Evolutionary conservation across 1,140 invertebrate species (phyloP), one percentile per base, ranked within the genome.

Genomic region (Pentalonia nigronervosa): DNA sequence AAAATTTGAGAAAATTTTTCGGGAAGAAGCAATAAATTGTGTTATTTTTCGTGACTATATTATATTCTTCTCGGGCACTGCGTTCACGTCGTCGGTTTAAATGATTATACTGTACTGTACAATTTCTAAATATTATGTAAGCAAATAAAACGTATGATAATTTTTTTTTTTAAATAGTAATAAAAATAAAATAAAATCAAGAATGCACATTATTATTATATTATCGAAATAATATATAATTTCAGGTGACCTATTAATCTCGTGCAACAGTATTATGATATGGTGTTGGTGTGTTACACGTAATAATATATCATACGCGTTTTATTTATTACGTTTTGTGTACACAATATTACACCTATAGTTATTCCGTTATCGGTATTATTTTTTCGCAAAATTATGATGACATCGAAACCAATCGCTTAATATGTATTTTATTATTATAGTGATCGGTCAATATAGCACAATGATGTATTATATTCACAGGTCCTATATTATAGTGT

Each of bases 181-280:
- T 84, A 25, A 84, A 25, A 41, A 41, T 83, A 47, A 30, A 47
- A 88, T 60, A 50, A 88, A 48, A 9, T 50, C 4, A 8, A 88
- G 45, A 48, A 88, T 30, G 47, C 47, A 48, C 30, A 88, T 50
- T 34, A 30, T 67, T 67, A 67, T 67, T 30, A 30, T 50, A 89
- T 89, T 53, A 89, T 89, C 48, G 48, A 48, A 56, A 89, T 67
- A 67, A 67, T 89, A 89, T 20, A 53, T 89, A 36, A 53, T 89
- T 89, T 53, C 48, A 53, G 21, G 48, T 50, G 53, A 89, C 87
- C 87, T 53, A 7, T 53, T 53, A n/a, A 56, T 89, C 87, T 36
- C 34, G 48, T 53, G 21, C 36, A 25, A 86, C 25, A 25, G 14
- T 45, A 36, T 83, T 83, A 83, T 86, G 47, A 67, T 67, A 67